phyloP scores from a whole-genome alignment of 2,888 invertebrate species.

The Colletes collaris region DNA sequence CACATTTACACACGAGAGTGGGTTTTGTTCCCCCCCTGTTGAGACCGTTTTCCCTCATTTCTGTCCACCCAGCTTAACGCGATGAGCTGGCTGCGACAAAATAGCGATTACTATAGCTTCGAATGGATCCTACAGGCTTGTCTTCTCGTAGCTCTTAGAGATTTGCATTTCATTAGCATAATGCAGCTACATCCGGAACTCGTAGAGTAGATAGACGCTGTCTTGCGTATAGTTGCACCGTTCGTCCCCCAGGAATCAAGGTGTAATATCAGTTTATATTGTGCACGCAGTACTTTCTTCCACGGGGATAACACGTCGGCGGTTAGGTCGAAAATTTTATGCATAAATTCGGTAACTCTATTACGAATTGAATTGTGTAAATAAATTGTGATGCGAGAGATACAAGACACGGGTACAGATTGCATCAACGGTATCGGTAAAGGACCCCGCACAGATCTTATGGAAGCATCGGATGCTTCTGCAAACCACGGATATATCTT shows the following conservation, averaged over 20 bases:
- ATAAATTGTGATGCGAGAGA: neutral
- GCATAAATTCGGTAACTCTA: constrained; percentile 2
- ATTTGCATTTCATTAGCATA: constrained; percentile 78
- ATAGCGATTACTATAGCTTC: constrained; percentile 50
- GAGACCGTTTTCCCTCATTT: constrained; percentile 7
- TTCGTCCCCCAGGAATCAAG: constrained; percentile 48
- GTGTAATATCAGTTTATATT: constrained; percentile 45
- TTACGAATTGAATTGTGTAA: neutral
- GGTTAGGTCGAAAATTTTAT: constrained; percentile 7
- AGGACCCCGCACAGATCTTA: too few species aligned
- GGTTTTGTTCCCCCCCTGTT: neutral
- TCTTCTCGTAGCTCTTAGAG: constrained; percentile 61
- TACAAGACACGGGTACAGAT: too few species aligned
- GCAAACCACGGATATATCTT: constrained; percentile 16
- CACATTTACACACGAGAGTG: neutral
- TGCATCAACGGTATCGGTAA: too few species aligned
- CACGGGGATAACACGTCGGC: constrained; percentile 5
- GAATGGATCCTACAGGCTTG: constrained; percentile 42
- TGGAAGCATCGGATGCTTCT: constrained; percentile 53
- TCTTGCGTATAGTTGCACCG: constrained; percentile 56
- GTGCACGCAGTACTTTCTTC: neutral
- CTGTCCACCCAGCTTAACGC: constrained; percentile 12
- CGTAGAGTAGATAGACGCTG: constrained; percentile 61
- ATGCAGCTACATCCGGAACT: constrained; percentile 67
- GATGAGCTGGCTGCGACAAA: constrained; percentile 42